Conservation (phyloP, 2,888 invertebrate species). For the Netelia fuscicornis region DNA sequence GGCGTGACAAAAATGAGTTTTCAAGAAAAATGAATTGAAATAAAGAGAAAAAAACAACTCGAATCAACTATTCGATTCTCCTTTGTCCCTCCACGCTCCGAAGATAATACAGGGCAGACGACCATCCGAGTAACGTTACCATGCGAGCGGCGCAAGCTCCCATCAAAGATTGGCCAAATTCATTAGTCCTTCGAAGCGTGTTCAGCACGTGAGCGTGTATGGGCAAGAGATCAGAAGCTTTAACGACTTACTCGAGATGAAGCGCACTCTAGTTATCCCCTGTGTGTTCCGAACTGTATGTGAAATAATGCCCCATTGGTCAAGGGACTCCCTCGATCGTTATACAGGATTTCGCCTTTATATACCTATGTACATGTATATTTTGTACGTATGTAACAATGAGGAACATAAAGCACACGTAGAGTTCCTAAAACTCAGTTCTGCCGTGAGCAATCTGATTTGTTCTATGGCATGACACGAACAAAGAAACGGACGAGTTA, state of each 20-base stretch:
- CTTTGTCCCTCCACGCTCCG: neutral
- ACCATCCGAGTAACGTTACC: neutral
- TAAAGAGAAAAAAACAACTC: too few relatives aligned
- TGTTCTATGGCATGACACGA: too few relatives aligned
- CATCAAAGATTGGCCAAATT: neutral
- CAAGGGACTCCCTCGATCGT: neutral
- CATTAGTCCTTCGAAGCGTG: neutral
- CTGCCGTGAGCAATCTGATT: too few relatives aligned
- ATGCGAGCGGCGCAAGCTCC: neutral
- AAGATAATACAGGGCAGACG: neutral
- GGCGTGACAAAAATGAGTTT: too few relatives aligned
- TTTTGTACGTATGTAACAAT: neutral
- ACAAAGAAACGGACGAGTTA: too few relatives aligned
- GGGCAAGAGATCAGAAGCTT: constrained; percentile 35
- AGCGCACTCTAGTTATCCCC: constrained; percentile 28
- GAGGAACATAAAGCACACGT: too few relatives aligned
- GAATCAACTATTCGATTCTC: too few relatives aligned
- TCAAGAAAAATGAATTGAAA: too few relatives aligned
- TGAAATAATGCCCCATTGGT: neutral
- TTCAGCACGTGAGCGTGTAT: neutral
- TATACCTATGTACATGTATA: neutral
- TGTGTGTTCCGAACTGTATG: constrained; percentile 27
- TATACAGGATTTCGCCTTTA: neutral
- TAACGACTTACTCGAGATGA: constrained; percentile 40
- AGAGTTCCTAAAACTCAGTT: too few relatives aligned